Conservation (phyloP, 2,797 vertebrate genomes). For the Myotis daubentonii region DNA sequence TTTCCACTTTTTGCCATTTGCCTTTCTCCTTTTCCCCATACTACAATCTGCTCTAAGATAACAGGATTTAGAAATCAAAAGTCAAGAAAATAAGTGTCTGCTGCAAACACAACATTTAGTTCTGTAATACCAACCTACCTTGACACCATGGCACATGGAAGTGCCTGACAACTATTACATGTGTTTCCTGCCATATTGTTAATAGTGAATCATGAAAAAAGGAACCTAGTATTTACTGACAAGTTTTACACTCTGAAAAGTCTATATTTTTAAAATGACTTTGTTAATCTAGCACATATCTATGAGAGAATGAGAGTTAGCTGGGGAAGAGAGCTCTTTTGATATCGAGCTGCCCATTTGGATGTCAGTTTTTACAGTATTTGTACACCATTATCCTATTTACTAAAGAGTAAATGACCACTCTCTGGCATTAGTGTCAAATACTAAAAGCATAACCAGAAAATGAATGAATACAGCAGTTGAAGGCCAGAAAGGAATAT, state of each 20-base stretch:
- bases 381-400: not conserved
- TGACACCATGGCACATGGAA: fast-evolving
- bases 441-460: conserved; percentile 7
- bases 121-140: not conserved
- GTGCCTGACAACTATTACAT: not conserved
- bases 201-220: not conserved
- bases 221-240: not conserved
- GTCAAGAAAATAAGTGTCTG: not conserved
- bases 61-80: not conserved
- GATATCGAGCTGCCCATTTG: not conserved
- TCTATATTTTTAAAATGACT: not conserved
- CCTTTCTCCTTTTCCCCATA: fast-evolving
- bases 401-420: conserved; percentile 5
- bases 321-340: not conserved
- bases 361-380: not conserved
- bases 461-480: conserved; percentile 18
- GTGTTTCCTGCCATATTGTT: not conserved
- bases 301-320: not conserved
- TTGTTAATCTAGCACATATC: not conserved
- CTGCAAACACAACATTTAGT: not conserved
- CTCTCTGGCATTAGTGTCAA: conserved; percentile 23
- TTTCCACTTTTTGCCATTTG: not conserved
- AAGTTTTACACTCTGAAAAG: not conserved
- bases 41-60: not conserved
- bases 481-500: not conserved